Base-by-base conservation (phyloP, 2,113 vertebrate genomes). In the Epinephelus cyanopodus region DNA sequence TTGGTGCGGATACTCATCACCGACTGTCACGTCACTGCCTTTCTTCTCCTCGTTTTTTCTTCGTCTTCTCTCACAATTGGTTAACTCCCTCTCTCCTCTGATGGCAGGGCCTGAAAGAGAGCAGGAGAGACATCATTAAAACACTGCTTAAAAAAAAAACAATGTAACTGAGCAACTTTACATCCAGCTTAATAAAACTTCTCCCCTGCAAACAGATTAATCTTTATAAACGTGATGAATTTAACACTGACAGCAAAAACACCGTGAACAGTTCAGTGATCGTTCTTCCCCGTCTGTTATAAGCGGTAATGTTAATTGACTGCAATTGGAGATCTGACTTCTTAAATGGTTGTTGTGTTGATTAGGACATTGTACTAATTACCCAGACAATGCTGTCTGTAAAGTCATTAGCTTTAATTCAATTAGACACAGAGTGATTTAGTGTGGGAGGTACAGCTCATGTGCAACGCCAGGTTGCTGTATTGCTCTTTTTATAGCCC, bases 321-420 rank as follows among this genome's bases (percentile, higher is more conserved):
- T 50, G 67, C 79, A 58, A 52, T 72, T 52, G 54, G 58, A 74
- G 68, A 71, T 86, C 61, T 39, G 67, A 74, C 74, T 83, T 76
- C 29, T 69, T 77, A 67, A 86, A 84, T 48, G 66, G 23, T 74
- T 78, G 83, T 74, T n/a, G 58, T 74, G 47, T 74, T 90, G 89
- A 90, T 82, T 56, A 78, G 75, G 61, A 79, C 74, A 70, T 70
- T 84, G 81, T 56, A 77, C 80, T 93, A 92, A 94, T 95, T 90
- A 93, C n/a, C 33, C 82, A 84, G 78, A 82, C 82, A 80, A 37
- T 72, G 89, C 83, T 83, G 90, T 89, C 86, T 90, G 82, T 89
- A 89, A 92, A 91, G 79, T 84, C 79, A 90, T 94, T 93, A 90
- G 86, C 79, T 90, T 84, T 83, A 90, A 91, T 92, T 92, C 85